Percentiles rank a stretch among this genome's conserved stretches.
These are phyloP conservation scores for Ophioninae sp. DNA, from an alignment of 2,888 invertebrate genomes.

Conservation along the genomic window DNA sequence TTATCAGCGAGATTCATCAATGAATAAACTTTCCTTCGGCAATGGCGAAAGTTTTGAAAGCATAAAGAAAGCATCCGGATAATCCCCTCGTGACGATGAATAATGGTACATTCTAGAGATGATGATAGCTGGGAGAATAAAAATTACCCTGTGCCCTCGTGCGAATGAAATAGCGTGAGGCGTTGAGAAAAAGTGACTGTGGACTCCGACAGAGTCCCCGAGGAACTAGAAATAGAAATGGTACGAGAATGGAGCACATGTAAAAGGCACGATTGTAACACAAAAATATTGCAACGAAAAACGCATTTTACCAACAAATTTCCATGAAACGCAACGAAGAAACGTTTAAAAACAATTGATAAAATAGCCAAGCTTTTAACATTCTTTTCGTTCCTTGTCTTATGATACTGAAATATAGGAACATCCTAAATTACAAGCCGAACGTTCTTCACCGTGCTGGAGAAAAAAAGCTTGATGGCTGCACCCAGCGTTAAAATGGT, in stretches of 20 bases:
- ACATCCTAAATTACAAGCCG: background rate
- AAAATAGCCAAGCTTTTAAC: background rate
- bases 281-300: background rate
- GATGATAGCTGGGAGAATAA: conserved; percentile 10
- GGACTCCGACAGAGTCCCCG: background rate
- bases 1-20: conserved; percentile 32
- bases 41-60: background rate
- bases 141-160: conserved; percentile 6
- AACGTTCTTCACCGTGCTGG: background rate
- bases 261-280: background rate
- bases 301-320: too few species aligned
- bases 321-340: too few species aligned
- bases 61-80: background rate
- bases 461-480: conserved; percentile 34
- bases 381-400: too few species aligned
- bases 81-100: conserved; percentile 14
- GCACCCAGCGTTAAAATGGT: conserved; percentile 10
- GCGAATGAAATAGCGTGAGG: background rate
- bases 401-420: background rate
- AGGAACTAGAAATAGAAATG: background rate
- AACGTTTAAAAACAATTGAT: too few species aligned
- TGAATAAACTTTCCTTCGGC: conserved; percentile 2
- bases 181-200: background rate
- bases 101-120: background rate
- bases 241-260: background rate